These are phyloP conservation scores for Penaeus indicus DNA, from an alignment of 1,140 invertebrate species.

Conservation along the genomic window DNA sequence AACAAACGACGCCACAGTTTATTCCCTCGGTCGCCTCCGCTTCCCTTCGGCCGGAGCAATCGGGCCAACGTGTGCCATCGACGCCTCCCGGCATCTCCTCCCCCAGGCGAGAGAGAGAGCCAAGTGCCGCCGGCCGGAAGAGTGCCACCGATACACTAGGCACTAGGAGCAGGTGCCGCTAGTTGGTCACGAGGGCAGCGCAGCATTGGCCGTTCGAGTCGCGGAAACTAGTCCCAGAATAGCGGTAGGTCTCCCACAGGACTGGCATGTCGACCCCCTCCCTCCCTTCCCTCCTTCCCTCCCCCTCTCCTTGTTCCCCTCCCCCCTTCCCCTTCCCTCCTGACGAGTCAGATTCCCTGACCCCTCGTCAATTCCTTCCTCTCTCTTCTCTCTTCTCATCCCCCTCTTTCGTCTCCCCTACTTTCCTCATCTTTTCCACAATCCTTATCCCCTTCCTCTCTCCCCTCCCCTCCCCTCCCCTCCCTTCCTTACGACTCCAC, in stretches of 20 bases:
- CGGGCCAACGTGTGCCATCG: background rate
- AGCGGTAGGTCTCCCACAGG: background rate
- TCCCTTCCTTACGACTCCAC: too few species aligned
- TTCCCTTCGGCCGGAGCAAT: background rate
- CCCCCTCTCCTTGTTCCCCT: background rate
- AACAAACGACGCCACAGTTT: too few species aligned
- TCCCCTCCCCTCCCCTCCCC: too few species aligned
- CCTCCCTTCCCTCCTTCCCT: background rate
- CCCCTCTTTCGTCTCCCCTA: too few species aligned
- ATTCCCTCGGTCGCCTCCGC: background rate
- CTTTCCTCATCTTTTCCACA: too few species aligned
- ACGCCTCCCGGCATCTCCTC: too few species aligned
- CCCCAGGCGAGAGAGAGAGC: background rate
- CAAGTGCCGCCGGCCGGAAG: too few species aligned
- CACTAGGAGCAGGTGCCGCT: background rate
- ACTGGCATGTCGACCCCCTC: background rate
- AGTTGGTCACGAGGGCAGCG: background rate
- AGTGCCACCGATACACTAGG: too few species aligned
- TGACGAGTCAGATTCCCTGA: too few species aligned
- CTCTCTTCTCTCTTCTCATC: too few species aligned
- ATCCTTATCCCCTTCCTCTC: too few species aligned
- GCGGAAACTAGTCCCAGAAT: background rate
- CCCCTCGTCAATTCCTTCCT: background rate
- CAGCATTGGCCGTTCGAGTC: background rate
- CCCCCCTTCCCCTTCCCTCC: background rate